These are phyloP conservation scores for Gasteruption jaculator DNA, from an alignment of 2,888 invertebrate genomes.

Conservation along the genomic window DNA sequence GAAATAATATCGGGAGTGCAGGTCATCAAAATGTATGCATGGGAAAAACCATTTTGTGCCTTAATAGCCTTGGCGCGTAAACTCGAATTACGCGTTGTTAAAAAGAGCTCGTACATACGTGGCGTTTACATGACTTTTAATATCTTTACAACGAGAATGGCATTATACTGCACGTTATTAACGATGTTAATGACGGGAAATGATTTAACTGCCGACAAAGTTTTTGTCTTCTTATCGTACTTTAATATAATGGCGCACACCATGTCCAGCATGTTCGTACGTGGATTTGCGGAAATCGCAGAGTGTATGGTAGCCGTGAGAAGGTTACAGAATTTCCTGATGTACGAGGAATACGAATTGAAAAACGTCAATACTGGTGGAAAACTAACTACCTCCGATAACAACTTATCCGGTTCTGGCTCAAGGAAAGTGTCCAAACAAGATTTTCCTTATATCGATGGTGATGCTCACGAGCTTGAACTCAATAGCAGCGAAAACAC, in stretches of 20 bases:
- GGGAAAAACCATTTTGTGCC: slow-evolving; percentile 69
- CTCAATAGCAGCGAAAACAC: slow-evolving; percentile 35
- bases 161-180: slow-evolving; percentile 71
- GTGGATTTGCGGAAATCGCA: slow-evolving; percentile 58
- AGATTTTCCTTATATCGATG: slow-evolving; percentile 42
- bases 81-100: slow-evolving; percentile 56
- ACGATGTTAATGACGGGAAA: slow-evolving; percentile 65
- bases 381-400: slow-evolving; percentile 22
- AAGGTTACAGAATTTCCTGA: slow-evolving; percentile 50
- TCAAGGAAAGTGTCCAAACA: slow-evolving; percentile 28
- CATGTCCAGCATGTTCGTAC: slow-evolving; percentile 58
- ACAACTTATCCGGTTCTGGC: slow-evolving; percentile 30
- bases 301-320: slow-evolving; percentile 55
- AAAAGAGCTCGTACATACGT: slow-evolving; percentile 61
- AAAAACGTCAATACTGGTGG: slow-evolving; percentile 14
- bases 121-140: slow-evolving; percentile 71
- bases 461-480: slow-evolving; percentile 23
- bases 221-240: slow-evolving; percentile 58
- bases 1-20: slow-evolving; percentile 72
- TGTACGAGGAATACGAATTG: slow-evolving; percentile 47
- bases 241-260: slow-evolving; percentile 57
- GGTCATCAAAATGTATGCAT: slow-evolving; percentile 77
- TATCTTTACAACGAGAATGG: slow-evolving; percentile 75
- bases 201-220: slow-evolving; percentile 66
- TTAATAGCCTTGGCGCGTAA: slow-evolving; percentile 60